Base-by-base conservation (phyloP, 92 coral and sea anemone species). In the Bergia sp. region DNA sequence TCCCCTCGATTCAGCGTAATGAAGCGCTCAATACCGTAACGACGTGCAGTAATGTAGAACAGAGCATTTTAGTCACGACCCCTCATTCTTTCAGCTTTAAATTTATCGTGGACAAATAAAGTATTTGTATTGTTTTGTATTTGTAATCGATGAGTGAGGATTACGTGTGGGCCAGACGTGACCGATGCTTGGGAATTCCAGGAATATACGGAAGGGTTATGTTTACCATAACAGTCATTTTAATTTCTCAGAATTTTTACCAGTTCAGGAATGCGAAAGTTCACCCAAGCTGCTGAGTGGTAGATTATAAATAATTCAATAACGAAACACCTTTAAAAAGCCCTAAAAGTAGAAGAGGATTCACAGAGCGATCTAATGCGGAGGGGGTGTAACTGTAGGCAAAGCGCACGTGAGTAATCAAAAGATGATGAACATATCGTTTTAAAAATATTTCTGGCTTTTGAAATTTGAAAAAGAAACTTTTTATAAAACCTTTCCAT, bases 181-280 rank as follows among this genome's bases (percentile, higher is more conserved):
- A 49, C 73, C 37, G 13, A 55, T 13, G 45, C 47, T 23, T 1
- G 13, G 29, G 15, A 64, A 21, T 82, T 82, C 86, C 86, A 39
- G 86, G 86, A 82, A 82, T 6, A 82, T 11, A 41, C 37, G 86
- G 86, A 82, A 16, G 76, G 13, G 20, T 20, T 41, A 21, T 2
- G 86, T 6, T 29, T 21, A 82, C 50, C 29, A 82, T 37, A 82
- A 66, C 40, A 43, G 18, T 2, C 29, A 40, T 8, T 39, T 0
- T 40, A 41, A 79, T n/a, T 65, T 65, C 76, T 43, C 21, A 61
- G 43, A 37, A 15, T 9, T 37, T 40, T 43, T 29, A 61, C 55
- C 36, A 8, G 21, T 23, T 66, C 40, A 20, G 40, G 29, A 61
- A 82, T 41, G 37, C 40, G 86, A 82, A 82, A 82, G 75, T 15